These are phyloP conservation scores for Calliphora vomitoria DNA, from an alignment of 2,888 invertebrate species.

Conservation along the genomic window DNA sequence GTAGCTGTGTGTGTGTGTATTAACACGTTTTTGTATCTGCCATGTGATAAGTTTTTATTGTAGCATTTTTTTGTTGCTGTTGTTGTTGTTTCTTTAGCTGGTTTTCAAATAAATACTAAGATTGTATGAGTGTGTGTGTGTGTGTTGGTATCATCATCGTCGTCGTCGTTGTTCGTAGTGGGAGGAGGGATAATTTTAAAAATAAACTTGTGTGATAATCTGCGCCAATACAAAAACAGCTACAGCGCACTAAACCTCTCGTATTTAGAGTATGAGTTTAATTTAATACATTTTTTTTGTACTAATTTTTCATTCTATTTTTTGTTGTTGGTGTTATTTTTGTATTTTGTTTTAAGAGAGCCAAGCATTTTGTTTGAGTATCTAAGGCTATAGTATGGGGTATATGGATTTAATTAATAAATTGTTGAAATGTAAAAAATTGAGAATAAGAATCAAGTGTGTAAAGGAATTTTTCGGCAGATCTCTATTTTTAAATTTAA, in stretches of 20 bases:
- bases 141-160: not conserved
- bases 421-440: constrained; percentile 6
- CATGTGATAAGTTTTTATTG: constrained; percentile 63
- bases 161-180: constrained; percentile 36
- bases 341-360: constrained; percentile 56
- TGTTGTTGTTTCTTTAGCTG: constrained; percentile 51
- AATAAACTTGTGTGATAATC: constrained; percentile 77
- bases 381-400: not conserved
- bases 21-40: constrained; percentile 51
- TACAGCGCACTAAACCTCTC: constrained; percentile 73
- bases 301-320: constrained; percentile 16
- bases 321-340: not conserved
- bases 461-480: not conserved
- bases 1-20: constrained; percentile 33
- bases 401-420: constrained; percentile 59
- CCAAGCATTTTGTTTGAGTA: constrained; percentile 16
- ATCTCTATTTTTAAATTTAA: too few relatives aligned
- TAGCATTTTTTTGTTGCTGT: not conserved
- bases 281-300: constrained; percentile 37
- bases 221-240: constrained; percentile 77
- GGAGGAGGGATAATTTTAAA: constrained; percentile 71
- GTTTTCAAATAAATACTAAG: constrained; percentile 51
- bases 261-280: constrained; percentile 52
- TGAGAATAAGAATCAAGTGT: constrained; percentile 16
- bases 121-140: constrained; percentile 31